A percentile compares a stretch with the other conserved stretches of the same genome.
These are phyloP conservation scores for Microcebus murinus DNA, from an alignment of 2,113 vertebrate genomes.

Conservation along the genomic window DNA sequence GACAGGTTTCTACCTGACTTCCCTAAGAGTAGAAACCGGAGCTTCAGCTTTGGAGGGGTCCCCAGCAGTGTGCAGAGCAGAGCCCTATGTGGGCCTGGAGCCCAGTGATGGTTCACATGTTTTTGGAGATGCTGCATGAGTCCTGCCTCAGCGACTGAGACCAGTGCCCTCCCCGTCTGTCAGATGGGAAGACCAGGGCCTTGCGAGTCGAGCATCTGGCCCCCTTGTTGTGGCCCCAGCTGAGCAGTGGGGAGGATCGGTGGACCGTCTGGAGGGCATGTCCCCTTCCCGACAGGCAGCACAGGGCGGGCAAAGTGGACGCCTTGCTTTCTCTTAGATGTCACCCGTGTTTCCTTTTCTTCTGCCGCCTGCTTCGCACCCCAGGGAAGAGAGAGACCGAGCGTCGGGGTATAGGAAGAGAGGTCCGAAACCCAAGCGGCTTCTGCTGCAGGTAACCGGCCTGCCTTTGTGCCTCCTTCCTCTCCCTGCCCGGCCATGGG, in stretches of 20 bases:
- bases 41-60: neutral
- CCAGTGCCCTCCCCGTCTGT: neutral
- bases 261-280: neutral
- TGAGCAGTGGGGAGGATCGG: neutral
- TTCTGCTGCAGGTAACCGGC: constrained; percentile 93
- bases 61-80: neutral
- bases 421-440: constrained; percentile 96
- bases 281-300: neutral
- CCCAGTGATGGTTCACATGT: neutral
- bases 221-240: accelerated
- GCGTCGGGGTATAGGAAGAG: constrained; percentile 96
- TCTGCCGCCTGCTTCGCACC: constrained; percentile 63
- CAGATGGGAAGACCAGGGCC: neutral
- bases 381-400: constrained; percentile 95
- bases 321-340: neutral
- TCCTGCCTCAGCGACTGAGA: neutral
- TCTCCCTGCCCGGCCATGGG: neutral
- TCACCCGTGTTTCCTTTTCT: constrained; percentile 73
- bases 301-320: neutral
- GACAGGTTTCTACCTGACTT: neutral
- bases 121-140: neutral
- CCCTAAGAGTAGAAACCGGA: neutral
- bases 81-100: neutral
- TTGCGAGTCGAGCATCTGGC: neutral
- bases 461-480: constrained; percentile 40